Evolutionary conservation across 2,113 vertebrate genomes (phyloP), one percentile per base, ranked within the genome.

Genomic region (Neogobius melanostomus): DNA sequence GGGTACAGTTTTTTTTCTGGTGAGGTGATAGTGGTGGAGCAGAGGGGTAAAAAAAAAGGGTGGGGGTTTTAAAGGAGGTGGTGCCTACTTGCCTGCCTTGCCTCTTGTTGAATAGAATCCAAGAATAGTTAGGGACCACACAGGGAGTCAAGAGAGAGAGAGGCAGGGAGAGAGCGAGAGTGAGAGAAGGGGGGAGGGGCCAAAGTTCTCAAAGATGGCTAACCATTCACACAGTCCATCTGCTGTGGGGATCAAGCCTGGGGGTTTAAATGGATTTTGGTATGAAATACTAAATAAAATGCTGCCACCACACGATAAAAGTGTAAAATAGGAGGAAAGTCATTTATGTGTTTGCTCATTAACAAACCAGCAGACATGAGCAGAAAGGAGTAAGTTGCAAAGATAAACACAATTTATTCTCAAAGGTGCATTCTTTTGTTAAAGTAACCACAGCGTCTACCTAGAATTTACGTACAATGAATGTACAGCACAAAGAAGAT

Each of bases 101-200:
- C 90, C 90, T 94, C 93, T 94, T 95, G 93, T 95, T 96, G 94
- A 95, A 97, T 94, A 94, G 94, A 96, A 95, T 95, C 93, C 94
- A 95, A 94, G 95, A 96, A 94, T 94, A 95, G 95, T 95, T 94
- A 93, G 92, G 93, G 96, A 97, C 96, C 97, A 97, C 96, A 97
- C 97, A 97, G 89, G 93, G 93, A 95, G 95, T 87, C 12, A 36
- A 56, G 17, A 56, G 53, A 21, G 53, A 56, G 53, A 56, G 53
- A 54, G 53, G 21, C 16, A 21, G 16, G 9, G 16, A 7, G 82
- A 54, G 69, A 83, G 86, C 5, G 59, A n/a, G 59, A 8, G 59
- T 10, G 59, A 61, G 59, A 61, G 59, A 61, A 61, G 59, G 59
- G 88, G 84, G 88, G 82, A 90, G 90, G 89, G 90, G 90, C 90